Conservation (phyloP, 2,113 vertebrate species). For the Pleuronectes platessa region DNA sequence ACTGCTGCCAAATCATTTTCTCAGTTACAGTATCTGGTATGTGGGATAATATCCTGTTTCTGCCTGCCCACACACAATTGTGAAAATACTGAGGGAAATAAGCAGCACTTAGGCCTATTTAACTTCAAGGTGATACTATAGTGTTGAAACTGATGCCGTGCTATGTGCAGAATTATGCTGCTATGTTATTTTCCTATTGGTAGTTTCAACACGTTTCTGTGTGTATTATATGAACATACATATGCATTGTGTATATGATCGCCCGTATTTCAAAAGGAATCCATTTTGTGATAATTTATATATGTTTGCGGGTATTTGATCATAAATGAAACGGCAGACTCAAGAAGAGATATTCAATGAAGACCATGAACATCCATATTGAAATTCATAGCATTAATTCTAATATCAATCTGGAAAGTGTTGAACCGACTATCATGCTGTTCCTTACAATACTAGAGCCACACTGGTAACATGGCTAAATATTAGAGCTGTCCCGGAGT, state of each 20-base stretch:
- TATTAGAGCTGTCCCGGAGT: too few species aligned
- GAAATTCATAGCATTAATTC: not conserved
- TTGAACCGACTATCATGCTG: not conserved
- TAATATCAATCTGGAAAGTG: not conserved
- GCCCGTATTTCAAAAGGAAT: too few species aligned
- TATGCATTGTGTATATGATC: too few species aligned
- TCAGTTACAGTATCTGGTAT: constrained; percentile 6
- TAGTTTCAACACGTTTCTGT: too few species aligned
- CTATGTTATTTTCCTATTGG: too few species aligned
- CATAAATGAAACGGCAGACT: too few species aligned
- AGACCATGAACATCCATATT: not conserved
- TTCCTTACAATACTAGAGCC: not conserved
- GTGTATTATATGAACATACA: too few species aligned
- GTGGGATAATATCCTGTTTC: constrained; percentile 8
- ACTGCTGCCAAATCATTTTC: constrained; percentile 2
- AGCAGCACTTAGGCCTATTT: constrained; percentile 5
- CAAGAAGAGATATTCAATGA: not conserved
- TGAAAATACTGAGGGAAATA: constrained; percentile 16
- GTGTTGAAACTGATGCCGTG: too few species aligned
- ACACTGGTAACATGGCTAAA: too few species aligned
- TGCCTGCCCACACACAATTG: constrained; percentile 19
- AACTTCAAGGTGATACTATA: not conserved
- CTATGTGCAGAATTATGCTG: not conserved
- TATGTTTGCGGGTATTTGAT: too few species aligned
- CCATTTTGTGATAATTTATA: too few species aligned